Percentiles rank a stretch among this genome's conserved stretches.
phyloP scores from a whole-genome alignment of 2,113 vertebrate species.

The Chunga burmeisteri region DNA sequence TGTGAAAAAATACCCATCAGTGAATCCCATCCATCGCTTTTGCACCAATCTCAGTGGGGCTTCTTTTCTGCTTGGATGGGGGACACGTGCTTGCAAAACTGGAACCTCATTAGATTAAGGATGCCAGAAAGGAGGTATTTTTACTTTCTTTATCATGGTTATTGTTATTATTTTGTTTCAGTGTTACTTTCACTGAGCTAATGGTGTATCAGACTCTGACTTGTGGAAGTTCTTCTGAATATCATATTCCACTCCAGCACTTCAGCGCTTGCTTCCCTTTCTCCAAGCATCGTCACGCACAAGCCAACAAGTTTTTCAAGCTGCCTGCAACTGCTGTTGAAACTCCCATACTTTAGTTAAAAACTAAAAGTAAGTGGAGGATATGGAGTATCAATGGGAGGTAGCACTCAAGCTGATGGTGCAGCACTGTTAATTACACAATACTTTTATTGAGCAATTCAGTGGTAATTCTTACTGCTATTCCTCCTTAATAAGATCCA shows the following conservation, averaged over 20 bases:
- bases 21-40: neutral
- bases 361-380: conserved; percentile 70
- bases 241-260: neutral
- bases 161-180: neutral
- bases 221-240: neutral
- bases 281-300: neutral
- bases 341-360: conserved; percentile 64
- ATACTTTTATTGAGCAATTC: conserved; percentile 82
- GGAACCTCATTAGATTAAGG: neutral
- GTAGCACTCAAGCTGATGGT: conserved; percentile 74
- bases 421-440: conserved; percentile 79
- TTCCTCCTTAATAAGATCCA: conserved; percentile 84
- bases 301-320: conserved; percentile 30
- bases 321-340: conserved; percentile 26
- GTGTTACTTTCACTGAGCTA: neutral
- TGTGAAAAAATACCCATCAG: neutral
- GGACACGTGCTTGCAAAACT: neutral
- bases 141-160: neutral
- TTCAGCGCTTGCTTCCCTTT: neutral
- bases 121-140: neutral
- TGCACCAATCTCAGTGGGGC: neutral
- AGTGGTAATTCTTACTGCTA: conserved; percentile 77
- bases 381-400: conserved; percentile 74
- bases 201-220: neutral
- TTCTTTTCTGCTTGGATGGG: neutral